Base-by-base conservation (phyloP, 2,797 vertebrate species). In the Takifugu rubripes region DNA sequence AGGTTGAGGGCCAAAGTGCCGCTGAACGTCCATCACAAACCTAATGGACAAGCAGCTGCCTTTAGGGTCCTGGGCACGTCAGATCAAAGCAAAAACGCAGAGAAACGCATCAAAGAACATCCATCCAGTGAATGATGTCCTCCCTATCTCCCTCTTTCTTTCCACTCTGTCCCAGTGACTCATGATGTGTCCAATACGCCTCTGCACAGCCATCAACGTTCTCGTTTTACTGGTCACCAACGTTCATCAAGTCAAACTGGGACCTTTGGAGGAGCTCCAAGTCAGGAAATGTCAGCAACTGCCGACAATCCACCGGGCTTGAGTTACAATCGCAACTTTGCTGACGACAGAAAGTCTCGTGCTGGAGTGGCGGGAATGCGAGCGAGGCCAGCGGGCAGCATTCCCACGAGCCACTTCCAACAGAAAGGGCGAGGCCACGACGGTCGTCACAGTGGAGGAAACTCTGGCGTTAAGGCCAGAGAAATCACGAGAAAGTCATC, bases 271-370 rank as follows among this genome's bases (percentile, higher is more conserved):
- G 0, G 0, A 29, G 9, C 0, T 0, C 24, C 16, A 59, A 49
- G 21, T 9, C 5, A 12, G 33, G 52, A 25, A 44, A 1, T 5
- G 3, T 12, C 0, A 1, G 57, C 61, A 52, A 50, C 72, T 40
- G 65, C 27, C 55, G n/a, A 65, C 52, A 60, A 7, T 27, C 76
- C 36, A 0, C 55, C 70, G 50, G 65, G 45, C 46, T 63, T 44
- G 2, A 14, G 33, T 49, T 51, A 65, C 15, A 5, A 14, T 29
- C 61, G 40, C 31, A 61, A 51, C 59, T 25, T 5, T 24, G 48
- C 43, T 11, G 36, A 59, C 25, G 58, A 59, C 44, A 12, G 31
- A n/a, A 33, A 3, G 0, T 16, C n/a, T 12, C 26, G 0, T 26
- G 26, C 25, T 0, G 60, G 17, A 59, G 49, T 53, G 11, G 58